Base-by-base conservation (phyloP, 2,113 vertebrate genomes). In the Cochlearius cochlearius region DNA sequence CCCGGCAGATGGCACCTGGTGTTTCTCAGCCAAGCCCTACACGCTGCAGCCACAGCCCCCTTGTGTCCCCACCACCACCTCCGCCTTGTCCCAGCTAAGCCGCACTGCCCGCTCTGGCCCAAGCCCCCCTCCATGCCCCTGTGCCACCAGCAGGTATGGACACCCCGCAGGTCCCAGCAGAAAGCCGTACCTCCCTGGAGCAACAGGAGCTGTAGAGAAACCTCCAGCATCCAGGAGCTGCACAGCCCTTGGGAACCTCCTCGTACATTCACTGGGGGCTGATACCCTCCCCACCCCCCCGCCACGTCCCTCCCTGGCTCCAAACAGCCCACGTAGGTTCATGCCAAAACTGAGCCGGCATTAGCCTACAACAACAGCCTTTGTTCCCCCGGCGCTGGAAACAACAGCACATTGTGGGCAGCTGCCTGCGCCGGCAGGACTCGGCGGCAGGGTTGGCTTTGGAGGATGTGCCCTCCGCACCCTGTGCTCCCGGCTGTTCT, bases 321-420 rank as follows among this genome's bases (percentile, higher is more conserved):
- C 32, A 68, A 1, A 1, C 29, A 38, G 36, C 56, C 62, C 85
- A 39, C 30, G 23, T 27, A n/a, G 84, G 72, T 67, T 1, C 86
- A 84, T 81, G 89, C 88, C 71, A 43, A 43, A 5, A 6, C 81
- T 36, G 72, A 82, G 89, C 89, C 17, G 23, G 91, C 73, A 85
- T 96, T 75, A 96, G 69, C 34, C 86, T 53, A 36, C 81, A 29
- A 95, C 50, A 90, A 15, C 39, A 1, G 87, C 92, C 87, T 95
- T 97, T 97, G 95, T 96, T 91, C 39, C 9, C 0, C 15, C 5
- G 1, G 64, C 2, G 3, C 36, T 3, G 64, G 12, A 20, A 87
- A 97, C 96, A 97, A 96, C 6, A 50, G 87, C 9, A 32, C 95
- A 68, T 96, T 96, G 96, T 97, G 91, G 94, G 89, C 83, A 83